Evolutionary conservation across 2,113 vertebrate genomes (phyloP), one percentile per base, ranked within the genome.

Genomic region (Cyprinodon variegatus): DNA sequence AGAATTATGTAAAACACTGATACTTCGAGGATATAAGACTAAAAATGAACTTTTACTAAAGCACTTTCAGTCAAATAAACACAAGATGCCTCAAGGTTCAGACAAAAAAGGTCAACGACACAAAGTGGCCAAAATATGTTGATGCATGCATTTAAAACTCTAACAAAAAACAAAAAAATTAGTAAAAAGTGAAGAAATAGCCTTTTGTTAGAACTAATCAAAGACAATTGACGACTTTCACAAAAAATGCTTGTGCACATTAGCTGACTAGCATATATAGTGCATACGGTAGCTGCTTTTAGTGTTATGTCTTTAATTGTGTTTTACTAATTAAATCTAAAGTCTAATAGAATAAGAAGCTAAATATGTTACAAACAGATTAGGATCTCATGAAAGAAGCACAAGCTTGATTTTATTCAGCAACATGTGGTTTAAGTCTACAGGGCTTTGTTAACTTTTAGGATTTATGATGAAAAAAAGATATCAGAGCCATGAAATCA

Each of bases 101-200:
- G 43, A 71, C 65, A 61, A 3, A 73, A 87, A 79, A 84, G 85
- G 85, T 85, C 78, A 86, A 68, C 77, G 40, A 80, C 53, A 53
- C 61, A 37, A 3, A 76, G 38, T 72, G 70, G 68, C 41, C 14
- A 14, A 63, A 40, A 38, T 53, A 40, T 69, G 20, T 53, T 17
- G 0, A 7, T 40, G 3, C 22, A 43, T 8, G 48, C 40, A 14
- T 43, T 57, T n/a, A 5, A 9, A 8, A 57, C 50, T 9, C 6
- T 41, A 41, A 41, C 5, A 41, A 41, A 41, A 20, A 17, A 57
- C n/a, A n/a, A 57, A 57, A n/a, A 29, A 29, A 29, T 57, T 57
- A 20, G 50, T 57, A 20, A 57, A 17, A 50, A 1, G 48, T 4
- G 17, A 6, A 15, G 48, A 1, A 53, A 1, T n/a, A 20, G 20